Percentiles rank a stretch among this genome's conserved stretches.
These are phyloP conservation scores for Nycticryphes semicollaris DNA, from an alignment of 2,113 vertebrate genomes.

Conservation along the genomic window DNA sequence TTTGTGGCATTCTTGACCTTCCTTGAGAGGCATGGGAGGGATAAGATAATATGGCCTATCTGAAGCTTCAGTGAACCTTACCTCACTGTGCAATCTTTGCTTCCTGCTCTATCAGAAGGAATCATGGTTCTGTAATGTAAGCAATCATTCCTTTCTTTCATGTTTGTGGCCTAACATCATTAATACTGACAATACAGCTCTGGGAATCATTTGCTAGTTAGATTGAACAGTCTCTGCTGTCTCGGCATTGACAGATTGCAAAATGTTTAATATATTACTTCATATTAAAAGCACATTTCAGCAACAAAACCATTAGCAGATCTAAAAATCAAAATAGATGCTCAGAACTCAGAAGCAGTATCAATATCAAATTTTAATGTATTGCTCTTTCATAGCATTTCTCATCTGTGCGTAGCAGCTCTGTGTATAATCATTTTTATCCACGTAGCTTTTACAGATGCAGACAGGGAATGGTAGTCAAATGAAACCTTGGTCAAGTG, in stretches of 20 bases:
- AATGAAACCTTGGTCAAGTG: neutral
- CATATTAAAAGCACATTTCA: neutral
- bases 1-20: neutral
- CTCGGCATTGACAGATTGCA: neutral
- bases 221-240: neutral
- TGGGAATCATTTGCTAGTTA: slow-evolving; percentile 12
- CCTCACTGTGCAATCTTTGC: neutral
- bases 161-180: slow-evolving; percentile 15
- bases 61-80: neutral
- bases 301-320: neutral
- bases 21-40: accelerated
- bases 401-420: neutral
- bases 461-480: neutral
- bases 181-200: slow-evolving; percentile 3
- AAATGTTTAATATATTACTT: slow-evolving; percentile 28
- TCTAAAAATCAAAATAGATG: slow-evolving; percentile 24
- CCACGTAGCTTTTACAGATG: neutral
- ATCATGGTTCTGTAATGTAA: neutral
- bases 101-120: neutral
- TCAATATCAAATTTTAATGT: neutral
- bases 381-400: neutral
- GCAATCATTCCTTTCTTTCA: neutral
- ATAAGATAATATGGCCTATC: accelerated
- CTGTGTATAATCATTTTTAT: neutral
- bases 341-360: neutral